Evolutionary conservation across 2,888 invertebrate genomes (phyloP).

Genomic region (Clusia tigrina): DNA sequence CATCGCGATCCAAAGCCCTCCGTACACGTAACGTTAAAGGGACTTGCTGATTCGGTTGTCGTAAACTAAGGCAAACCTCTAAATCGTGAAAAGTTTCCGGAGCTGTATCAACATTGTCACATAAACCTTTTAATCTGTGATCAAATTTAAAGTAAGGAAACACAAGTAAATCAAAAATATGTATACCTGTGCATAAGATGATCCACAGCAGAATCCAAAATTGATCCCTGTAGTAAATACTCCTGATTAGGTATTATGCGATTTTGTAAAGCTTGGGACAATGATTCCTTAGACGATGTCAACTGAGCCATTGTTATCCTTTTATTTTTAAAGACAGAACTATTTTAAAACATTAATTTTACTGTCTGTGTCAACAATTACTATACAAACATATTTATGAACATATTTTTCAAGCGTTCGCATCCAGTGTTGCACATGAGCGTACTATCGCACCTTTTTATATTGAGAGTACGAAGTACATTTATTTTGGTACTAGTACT

Average conservation of each 20-base stretch:
- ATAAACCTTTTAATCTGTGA: conserved; percentile 79
- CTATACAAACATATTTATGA: too few relatives aligned
- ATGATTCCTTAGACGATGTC: conserved; percentile 65
- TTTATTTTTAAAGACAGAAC: too few relatives aligned
- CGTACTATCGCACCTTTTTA: too few relatives aligned
- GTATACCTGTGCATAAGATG: conserved; percentile 79
- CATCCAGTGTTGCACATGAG: too few relatives aligned
- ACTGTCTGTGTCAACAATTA: too few relatives aligned
- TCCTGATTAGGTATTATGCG: conserved; percentile 93
- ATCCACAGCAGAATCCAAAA: conserved; percentile 89
- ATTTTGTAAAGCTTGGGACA: conserved; percentile 80
- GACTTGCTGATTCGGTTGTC: conserved; percentile 73
- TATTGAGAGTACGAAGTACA: too few relatives aligned
- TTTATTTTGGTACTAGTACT: too few relatives aligned
- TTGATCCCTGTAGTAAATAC: conserved; percentile 92
- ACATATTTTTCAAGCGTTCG: too few relatives aligned
- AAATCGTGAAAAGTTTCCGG: conserved; percentile 94
- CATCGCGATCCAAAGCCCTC: conserved; percentile 77
- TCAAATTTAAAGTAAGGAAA: background rate
- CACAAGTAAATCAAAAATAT: background rate
- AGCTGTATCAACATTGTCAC: conserved; percentile 90
- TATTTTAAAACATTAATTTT: too few relatives aligned
- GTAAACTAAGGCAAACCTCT: conserved; percentile 86
- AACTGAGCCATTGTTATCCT: conserved; percentile 35
- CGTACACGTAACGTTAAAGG: conserved; percentile 82